These are phyloP conservation scores for Tridacna crocea DNA, from an alignment of 2,888 invertebrate species.

Conservation along the genomic window DNA sequence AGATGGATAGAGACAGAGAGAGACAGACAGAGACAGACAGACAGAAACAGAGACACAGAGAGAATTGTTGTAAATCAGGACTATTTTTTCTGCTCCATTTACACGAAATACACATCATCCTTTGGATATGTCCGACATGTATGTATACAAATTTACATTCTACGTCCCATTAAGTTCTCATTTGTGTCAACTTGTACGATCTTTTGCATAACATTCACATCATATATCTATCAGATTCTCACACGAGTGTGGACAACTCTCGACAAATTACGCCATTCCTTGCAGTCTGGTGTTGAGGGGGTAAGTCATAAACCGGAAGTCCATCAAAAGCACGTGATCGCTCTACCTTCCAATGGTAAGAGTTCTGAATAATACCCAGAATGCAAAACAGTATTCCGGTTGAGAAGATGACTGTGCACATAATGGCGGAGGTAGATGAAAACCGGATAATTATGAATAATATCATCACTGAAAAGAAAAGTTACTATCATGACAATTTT, in stretches of 20 bases:
- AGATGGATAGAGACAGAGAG: too few species aligned
- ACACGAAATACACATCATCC: too few species aligned
- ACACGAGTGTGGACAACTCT: slow-evolving; percentile 74
- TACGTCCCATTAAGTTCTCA: too few species aligned
- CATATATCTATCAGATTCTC: slow-evolving; percentile 14
- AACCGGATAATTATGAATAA: slow-evolving; percentile 96
- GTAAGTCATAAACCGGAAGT: slow-evolving; percentile 73
- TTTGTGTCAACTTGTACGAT: neutral
- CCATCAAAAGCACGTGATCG: slow-evolving; percentile 80
- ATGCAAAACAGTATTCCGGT: slow-evolving; percentile 96
- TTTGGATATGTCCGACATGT: too few species aligned
- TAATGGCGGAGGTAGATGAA: slow-evolving; percentile 95
- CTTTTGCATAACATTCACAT: too few species aligned
- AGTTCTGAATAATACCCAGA: slow-evolving; percentile 96
- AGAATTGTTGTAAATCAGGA: too few species aligned
- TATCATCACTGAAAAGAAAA: slow-evolving; percentile 90
- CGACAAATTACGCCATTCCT: slow-evolving; percentile 39
- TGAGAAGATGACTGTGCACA: slow-evolving; percentile 95
- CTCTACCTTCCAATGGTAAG: slow-evolving; percentile 93
- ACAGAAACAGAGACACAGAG: too few species aligned
- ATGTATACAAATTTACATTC: too few species aligned
- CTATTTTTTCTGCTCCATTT: too few species aligned
- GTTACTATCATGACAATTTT: neutral
- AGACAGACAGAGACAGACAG: too few species aligned
- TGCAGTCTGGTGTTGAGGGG: slow-evolving; percentile 12